phyloP scores from a whole-genome alignment of 2,888 invertebrate species.

The Dryobota labecula region DNA sequence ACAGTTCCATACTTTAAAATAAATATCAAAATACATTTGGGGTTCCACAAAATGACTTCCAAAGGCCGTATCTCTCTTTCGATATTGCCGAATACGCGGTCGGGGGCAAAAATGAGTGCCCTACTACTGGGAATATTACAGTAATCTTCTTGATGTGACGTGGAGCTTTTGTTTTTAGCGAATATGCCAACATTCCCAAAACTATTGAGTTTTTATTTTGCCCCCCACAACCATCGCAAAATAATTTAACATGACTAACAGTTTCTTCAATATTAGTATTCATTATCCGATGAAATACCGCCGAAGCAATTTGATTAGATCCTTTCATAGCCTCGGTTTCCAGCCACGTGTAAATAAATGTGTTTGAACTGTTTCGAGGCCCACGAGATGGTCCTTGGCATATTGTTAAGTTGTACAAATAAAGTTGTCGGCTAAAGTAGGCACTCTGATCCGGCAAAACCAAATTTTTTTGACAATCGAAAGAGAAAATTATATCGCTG shows the following conservation, averaged over 20 bases:
- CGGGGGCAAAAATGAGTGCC: not conserved
- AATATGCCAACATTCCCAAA: constrained; percentile 5
- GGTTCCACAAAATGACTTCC: constrained; percentile 1
- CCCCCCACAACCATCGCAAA: constrained; percentile 12
- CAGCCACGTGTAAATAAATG: constrained; percentile 23
- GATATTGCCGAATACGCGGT: constrained; percentile 1
- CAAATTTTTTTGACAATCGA: constrained; percentile 8
- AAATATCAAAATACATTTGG: not conserved
- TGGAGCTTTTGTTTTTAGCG: not conserved
- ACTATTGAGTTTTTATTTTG: constrained; percentile 16
- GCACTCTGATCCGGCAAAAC: constrained; percentile 1
- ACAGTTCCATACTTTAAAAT: not conserved
- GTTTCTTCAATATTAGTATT: constrained; percentile 24
- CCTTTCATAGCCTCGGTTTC: constrained; percentile 19
- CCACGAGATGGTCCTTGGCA: constrained; percentile 18
- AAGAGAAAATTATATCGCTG: not conserved
- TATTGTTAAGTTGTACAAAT: constrained; percentile 6
- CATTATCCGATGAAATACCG: constrained; percentile 8
- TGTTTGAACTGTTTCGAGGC: constrained; percentile 8
- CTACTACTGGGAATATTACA: not conserved
- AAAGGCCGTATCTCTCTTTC: constrained; percentile 4
- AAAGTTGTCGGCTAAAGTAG: not conserved
- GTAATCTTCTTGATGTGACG: not conserved
- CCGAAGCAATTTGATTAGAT: constrained; percentile 18
- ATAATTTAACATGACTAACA: constrained; percentile 19